phyloP scores from a whole-genome alignment of 2,888 invertebrate species.

The Ennomos quercinarius region DNA sequence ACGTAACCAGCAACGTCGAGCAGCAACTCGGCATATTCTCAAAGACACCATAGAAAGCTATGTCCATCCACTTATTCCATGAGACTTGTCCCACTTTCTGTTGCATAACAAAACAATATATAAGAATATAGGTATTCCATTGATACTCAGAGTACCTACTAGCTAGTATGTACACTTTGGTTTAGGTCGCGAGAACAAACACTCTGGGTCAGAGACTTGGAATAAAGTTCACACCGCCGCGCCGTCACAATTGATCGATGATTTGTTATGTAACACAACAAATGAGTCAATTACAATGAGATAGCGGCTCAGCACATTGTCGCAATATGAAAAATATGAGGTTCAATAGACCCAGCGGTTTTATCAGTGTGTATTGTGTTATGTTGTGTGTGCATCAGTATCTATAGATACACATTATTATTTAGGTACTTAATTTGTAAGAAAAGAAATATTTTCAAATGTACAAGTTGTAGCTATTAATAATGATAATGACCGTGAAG shows the following conservation, averaged over 20 bases:
- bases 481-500: no score
- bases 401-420: no score
- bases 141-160: conserved; percentile 1
- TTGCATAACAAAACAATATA: conserved; percentile 24
- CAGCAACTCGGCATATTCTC: no score
- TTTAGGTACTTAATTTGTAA: no score
- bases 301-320: conserved; percentile 3
- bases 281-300: conserved; percentile 4
- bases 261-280: conserved; percentile 16
- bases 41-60: conserved; percentile 4
- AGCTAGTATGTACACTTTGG: conserved; percentile 8
- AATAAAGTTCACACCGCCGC: conserved; percentile 49
- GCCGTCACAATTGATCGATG: conserved; percentile 18
- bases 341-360: not conserved
- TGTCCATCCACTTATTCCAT: conserved; percentile 4
- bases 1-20: no score
- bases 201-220: conserved; percentile 54
- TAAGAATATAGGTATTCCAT: conserved; percentile 6
- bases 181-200: conserved; percentile 37
- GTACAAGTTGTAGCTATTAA: no score
- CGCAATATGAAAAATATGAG: conserved; percentile 3
- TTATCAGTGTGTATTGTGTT: no score
- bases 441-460: no score
- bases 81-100: conserved; percentile 23
- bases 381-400: no score